Evolutionary conservation across 2,797 vertebrate genomes (phyloP), one percentile per base, ranked within the genome.

Genomic region (Sparus aurata): DNA sequence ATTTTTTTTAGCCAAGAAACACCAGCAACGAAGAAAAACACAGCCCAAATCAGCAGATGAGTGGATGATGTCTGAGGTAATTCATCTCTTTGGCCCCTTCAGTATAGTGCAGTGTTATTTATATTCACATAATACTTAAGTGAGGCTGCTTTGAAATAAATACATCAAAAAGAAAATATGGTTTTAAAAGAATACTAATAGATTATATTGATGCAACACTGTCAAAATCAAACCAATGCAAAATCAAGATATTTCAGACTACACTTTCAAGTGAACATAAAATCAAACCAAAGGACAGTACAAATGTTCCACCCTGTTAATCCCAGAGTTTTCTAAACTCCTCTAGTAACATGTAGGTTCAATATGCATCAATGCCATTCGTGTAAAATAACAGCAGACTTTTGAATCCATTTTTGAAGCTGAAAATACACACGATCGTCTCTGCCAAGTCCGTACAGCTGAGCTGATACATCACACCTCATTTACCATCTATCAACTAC

Each of bases 11-110:
- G 49, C 25, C 38, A 78, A 74, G 16, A 83, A 63, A 41, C 30
- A 70, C 4, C 9, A 4, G 0, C 0, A 63, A 69, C 65, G 1
- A 66, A 76, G 59, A 69, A 23, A 75, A 67, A 73, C 5, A 49
- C 30, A 79, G 43, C 25, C 46, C 58, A 79, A 38, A 79, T 61
- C 71, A 83, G 73, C 78, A 69, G 45, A 69, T 55, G 45, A 84
- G 34, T 58, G 47, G 20, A 57, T 61, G 38, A 67, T 9, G 1
- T 71, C 41, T 64, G 75, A 87, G 69, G 80, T 87, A 87, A 87
- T 82, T 85, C 20, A 60, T 83, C 41, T 89, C 82, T 87, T 87
- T 92, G 89, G 80, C 79, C 80, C 65, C 68, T 77, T 83, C 59
- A 63, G 55, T 74, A 50, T 20, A 84, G n/a, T 71, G 54, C 27